Conservation (phyloP, 2,113 vertebrate genomes). For the Nansenia antarctica region DNA sequence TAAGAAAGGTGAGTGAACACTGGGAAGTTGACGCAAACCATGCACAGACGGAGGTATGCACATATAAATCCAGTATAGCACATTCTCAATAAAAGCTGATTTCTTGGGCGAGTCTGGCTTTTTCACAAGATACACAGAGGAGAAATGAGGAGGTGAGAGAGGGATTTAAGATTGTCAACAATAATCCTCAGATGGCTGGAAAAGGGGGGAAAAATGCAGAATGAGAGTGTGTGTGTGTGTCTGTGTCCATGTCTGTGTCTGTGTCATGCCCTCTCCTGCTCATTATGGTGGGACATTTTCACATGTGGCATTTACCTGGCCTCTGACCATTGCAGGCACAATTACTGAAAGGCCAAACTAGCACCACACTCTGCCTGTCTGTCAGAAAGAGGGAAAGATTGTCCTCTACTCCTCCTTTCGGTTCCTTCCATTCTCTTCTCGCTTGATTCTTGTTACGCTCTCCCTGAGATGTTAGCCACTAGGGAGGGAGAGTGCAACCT, state of each 20-base stretch:
- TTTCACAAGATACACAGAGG: slow-evolving; percentile 21
- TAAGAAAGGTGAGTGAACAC: slow-evolving; percentile 1
- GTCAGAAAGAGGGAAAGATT: not conserved
- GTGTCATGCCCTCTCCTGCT: slow-evolving; percentile 34
- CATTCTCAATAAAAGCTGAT: not conserved
- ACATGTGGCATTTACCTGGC: slow-evolving; percentile 71
- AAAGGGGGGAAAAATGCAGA: slow-evolving; percentile 8
- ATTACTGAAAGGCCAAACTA: slow-evolving; percentile 69
- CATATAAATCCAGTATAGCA: too few species aligned
- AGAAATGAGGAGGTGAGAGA: not conserved
- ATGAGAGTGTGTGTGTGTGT: slow-evolving; percentile 12
- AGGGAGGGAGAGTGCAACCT: not conserved
- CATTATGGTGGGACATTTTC: slow-evolving; percentile 61
- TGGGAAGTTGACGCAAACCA: not conserved
- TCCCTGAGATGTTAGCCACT: not conserved
- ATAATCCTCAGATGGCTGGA: too few species aligned
- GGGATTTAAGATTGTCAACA: too few species aligned
- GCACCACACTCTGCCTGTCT: slow-evolving; percentile 13
- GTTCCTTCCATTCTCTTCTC: not conserved
- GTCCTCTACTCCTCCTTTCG: not conserved
- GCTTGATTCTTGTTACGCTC: not conserved
- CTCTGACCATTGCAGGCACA: slow-evolving; percentile 60
- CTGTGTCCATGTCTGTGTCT: slow-evolving; percentile 31
- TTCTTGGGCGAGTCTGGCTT: not conserved
- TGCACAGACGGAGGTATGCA: not conserved